Percentiles rank a stretch among this genome's conserved stretches.
Conservation (phyloP, 2,888 invertebrate species). For the Diarsia dahlii region DNA sequence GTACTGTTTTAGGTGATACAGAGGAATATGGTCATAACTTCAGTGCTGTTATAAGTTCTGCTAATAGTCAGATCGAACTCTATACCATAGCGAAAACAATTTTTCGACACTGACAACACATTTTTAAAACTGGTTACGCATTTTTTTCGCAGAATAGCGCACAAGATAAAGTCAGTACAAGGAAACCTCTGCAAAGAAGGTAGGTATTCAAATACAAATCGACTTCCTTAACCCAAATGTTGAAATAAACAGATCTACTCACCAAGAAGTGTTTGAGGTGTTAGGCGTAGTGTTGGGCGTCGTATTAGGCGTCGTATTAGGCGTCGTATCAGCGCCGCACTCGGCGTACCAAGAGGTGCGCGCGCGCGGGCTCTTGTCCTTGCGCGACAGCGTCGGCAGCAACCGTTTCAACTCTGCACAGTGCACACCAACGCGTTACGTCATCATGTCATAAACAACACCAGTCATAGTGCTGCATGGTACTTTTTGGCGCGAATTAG, state of each 20-base stretch:
- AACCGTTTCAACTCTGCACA: conserved; percentile 85
- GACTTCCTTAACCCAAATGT: conserved; percentile 1
- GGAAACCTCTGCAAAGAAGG: neutral
- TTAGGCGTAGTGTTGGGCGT: conserved; percentile 78
- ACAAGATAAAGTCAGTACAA: neutral
- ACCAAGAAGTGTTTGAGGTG: conserved; percentile 86
- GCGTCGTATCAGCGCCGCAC: conserved; percentile 87
- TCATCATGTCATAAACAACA: conserved; percentile 16
- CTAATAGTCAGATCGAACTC: neutral
- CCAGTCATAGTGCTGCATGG: neutral
- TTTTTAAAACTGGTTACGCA: no score
- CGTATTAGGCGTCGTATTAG: conserved; percentile 74
- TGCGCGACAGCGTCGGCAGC: conserved; percentile 85
- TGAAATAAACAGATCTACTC: conserved; percentile 64
- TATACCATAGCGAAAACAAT: neutral
- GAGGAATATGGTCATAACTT: neutral
- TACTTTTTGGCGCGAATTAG: neutral
- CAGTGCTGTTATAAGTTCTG: neutral
- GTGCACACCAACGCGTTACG: conserved; percentile 32
- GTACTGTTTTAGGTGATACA: neutral
- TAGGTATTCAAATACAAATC: neutral
- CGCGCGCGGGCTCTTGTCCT: conserved; percentile 86
- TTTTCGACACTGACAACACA: neutral
- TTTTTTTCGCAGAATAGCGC: neutral
- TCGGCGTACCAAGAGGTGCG: conserved; percentile 94